phyloP scores from a whole-genome alignment of 2,888 invertebrate genomes.

The Baccha elongata region DNA sequence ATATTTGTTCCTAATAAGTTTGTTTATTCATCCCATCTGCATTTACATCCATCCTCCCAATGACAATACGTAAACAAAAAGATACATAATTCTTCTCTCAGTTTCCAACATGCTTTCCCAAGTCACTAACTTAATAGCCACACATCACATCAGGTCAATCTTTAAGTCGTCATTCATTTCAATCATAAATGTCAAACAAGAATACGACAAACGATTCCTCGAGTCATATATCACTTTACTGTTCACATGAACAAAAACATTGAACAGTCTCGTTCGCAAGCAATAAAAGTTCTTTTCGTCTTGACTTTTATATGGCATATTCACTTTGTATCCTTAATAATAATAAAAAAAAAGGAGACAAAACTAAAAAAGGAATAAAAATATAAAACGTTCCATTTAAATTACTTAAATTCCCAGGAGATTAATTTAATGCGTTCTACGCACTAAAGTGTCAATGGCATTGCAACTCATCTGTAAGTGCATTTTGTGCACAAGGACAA shows the following conservation, averaged over 20 bases:
- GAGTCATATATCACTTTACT: conserved; percentile 34
- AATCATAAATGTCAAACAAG: conserved; percentile 66
- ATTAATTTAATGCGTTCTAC: conserved; percentile 60
- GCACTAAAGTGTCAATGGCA: conserved; percentile 57
- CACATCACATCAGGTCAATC: conserved; percentile 43
- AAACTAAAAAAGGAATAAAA: conserved; percentile 12
- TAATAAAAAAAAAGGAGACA: conserved; percentile 1
- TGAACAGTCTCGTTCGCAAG: conserved; percentile 23
- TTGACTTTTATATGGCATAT: neutral
- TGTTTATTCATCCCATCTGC: too few species aligned
- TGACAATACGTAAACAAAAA: too few species aligned
- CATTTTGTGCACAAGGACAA: conserved; percentile 29
- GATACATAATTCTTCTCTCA: too few species aligned
- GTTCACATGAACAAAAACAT: neutral
- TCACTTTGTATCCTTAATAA: conserved; percentile 11
- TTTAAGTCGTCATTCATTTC: conserved; percentile 65
- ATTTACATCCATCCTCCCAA: too few species aligned
- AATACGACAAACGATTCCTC: conserved; percentile 53
- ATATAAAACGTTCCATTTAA: conserved; percentile 24
- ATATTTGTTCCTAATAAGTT: too few species aligned
- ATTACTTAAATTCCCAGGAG: conserved; percentile 55
- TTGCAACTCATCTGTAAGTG: conserved; percentile 34
- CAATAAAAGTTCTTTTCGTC: conserved; percentile 37
- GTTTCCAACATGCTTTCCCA: too few species aligned
- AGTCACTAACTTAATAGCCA: too few species aligned